Evolutionary conservation across 2,113 vertebrate genomes (phyloP), one percentile per base, ranked within the genome.

Genomic region (Abramis brama): DNA sequence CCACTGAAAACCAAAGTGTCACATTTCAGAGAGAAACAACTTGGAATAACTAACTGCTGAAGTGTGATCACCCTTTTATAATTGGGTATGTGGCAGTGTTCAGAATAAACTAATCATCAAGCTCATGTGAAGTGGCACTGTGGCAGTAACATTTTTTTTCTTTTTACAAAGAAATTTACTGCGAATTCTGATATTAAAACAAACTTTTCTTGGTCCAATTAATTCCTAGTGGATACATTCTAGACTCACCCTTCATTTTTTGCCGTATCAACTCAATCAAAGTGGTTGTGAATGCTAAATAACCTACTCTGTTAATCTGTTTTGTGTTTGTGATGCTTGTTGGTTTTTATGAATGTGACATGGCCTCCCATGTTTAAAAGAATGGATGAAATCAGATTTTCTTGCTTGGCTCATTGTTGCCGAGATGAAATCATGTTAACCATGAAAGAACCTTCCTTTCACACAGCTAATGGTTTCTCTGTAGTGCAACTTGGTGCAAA

Each of bases 401-500:
- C 84, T 75, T 55, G 68, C 70, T 85, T 27, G 75, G 45, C 23
- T 79, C 70, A 81, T n/a, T 75, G 47, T n/a, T 75, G 47, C 71
- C 76, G 50, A 83, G 21, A 70, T 64, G 52, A 71, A 86, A 36
- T 27, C 30, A 55, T 11, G 23, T 39, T 25, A 47, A 2, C 33
- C 36, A 52, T 78, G 23, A 52, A 19, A 30, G 23, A 25, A 60
- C 57, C 64, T 84, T 8, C 6, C 50, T 25, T 59, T 36, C 77
- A 70, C 21, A 85, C 12, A 62, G 59, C 2, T 43, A 43, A 43
- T 43, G 43, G 43, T 23, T 71, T 82, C 36, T 43, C 50, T 62
- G 3, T 85, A 77, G 30, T 45, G n/a, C 36, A 85, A 33, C 47
- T 71, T 84, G 19, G 30, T 79, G 60, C 19, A 45, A 30, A 43